Percentiles rank a stretch among this genome's conserved stretches.
phyloP scores from a whole-genome alignment of 2,113 vertebrate genomes.

The Syngnathus scovelli region DNA sequence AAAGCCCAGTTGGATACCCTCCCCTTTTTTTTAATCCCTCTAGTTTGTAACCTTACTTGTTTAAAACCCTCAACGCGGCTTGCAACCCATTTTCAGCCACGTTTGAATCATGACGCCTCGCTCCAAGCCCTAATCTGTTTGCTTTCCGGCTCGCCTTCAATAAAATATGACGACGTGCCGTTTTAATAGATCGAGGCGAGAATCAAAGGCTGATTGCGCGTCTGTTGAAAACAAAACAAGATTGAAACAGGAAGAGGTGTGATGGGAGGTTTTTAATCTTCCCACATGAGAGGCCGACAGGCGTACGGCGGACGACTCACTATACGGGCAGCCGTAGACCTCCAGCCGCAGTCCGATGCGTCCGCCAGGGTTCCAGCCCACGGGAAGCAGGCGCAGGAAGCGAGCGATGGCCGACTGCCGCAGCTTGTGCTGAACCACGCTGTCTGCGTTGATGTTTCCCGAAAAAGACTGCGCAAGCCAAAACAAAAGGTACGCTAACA shows the following conservation, averaged over 20 bases:
- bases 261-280: not conserved
- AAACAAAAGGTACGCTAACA: too few relatives aligned
- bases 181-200: not conserved
- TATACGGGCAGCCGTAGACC: conserved; percentile 57
- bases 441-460: conserved; percentile 34
- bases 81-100: not conserved
- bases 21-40: not conserved
- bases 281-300: not conserved
- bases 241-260: not conserved
- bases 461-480: conserved; percentile 20
- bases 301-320: conserved; percentile 2
- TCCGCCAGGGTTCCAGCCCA: conserved; percentile 57
- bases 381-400: conserved; percentile 59
- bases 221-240: not conserved
- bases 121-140: not conserved
- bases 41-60: not conserved
- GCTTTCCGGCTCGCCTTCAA: not conserved
- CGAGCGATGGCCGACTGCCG: conserved; percentile 51
- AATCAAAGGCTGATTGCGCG: not conserved
- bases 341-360: conserved; percentile 62
- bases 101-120: not conserved
- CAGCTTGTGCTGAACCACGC: conserved; percentile 61
- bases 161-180: not conserved
- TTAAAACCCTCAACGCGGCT: not conserved
- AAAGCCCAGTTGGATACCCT: not conserved